Conservation (phyloP, 1,140 invertebrate species). For the Euglossa dilemma region DNA sequence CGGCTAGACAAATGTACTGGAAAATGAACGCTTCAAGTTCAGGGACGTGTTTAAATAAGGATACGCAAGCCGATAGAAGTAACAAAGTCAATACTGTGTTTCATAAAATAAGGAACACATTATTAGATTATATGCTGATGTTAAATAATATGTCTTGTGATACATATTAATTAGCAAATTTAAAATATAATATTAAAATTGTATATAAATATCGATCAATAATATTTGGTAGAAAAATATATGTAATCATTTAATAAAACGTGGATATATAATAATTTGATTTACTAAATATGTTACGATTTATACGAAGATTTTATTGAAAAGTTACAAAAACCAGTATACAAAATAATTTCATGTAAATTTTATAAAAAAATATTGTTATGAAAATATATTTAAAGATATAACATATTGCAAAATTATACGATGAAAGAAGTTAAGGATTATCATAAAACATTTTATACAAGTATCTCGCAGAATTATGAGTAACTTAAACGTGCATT, state of each 20-base stretch:
- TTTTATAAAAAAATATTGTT: neutral
- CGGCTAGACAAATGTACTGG: conserved; percentile 32
- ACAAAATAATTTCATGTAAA: neutral
- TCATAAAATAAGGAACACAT: conserved; percentile 15
- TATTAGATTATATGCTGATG: neutral
- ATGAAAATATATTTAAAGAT: neutral
- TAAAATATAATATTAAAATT: neutral
- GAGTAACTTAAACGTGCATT: conserved; percentile 4
- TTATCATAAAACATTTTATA: neutral
- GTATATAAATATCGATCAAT: no score
- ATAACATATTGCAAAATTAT: neutral
- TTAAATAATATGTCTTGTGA: neutral
- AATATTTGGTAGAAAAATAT: neutral
- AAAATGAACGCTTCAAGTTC: conserved; percentile 40
- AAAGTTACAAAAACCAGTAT: neutral
- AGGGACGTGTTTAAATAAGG: conserved; percentile 46
- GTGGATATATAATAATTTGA: no score
- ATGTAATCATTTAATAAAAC: neutral
- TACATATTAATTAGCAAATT: neutral
- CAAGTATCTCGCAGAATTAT: conserved; percentile 13
- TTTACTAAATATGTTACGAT: neutral
- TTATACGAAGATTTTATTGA: neutral
- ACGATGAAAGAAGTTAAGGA: neutral
- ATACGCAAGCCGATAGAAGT: conserved; percentile 26
- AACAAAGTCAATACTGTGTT: conserved; percentile 27